phyloP scores from a whole-genome alignment of 2,888 invertebrate genomes.

The Autographa gamma region DNA sequence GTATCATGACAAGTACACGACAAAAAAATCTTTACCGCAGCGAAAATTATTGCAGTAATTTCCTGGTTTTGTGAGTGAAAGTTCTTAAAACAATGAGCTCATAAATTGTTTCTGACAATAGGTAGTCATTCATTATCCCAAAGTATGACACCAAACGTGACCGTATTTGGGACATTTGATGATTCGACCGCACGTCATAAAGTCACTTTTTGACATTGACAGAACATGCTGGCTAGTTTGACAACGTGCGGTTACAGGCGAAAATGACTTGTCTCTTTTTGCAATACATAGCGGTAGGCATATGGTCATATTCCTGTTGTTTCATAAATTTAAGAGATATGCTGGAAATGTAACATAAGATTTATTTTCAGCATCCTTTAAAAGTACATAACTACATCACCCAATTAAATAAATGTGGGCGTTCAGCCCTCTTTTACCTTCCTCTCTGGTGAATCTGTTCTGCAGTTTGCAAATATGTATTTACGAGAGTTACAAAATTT shows the following conservation, averaged over 20 bases:
- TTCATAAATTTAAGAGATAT: no score
- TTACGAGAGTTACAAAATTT: no score
- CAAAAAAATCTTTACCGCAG: not conserved
- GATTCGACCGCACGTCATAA: not conserved
- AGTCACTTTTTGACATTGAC: not conserved
- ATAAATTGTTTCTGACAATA: not conserved
- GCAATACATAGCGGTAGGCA: no score
- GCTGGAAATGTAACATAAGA: no score
- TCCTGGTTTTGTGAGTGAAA: not conserved
- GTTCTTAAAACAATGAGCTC: constrained; percentile 4
- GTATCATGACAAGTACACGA: not conserved
- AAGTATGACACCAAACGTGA: not conserved
- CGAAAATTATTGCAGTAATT: not conserved
- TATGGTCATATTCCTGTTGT: no score
- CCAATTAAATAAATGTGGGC: no score
- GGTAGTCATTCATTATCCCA: not conserved
- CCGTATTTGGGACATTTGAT: not conserved
- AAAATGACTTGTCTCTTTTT: no score
- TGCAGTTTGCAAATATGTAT: no score
- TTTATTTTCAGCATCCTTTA: no score
- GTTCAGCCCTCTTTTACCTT: no score
- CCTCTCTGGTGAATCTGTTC: no score
- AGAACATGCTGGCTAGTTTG: not conserved
- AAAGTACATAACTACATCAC: no score
- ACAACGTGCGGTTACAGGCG: not conserved